These are phyloP conservation scores for Molossus alvarezi DNA, from an alignment of 2,797 vertebrate species.

Conservation along the genomic window DNA sequence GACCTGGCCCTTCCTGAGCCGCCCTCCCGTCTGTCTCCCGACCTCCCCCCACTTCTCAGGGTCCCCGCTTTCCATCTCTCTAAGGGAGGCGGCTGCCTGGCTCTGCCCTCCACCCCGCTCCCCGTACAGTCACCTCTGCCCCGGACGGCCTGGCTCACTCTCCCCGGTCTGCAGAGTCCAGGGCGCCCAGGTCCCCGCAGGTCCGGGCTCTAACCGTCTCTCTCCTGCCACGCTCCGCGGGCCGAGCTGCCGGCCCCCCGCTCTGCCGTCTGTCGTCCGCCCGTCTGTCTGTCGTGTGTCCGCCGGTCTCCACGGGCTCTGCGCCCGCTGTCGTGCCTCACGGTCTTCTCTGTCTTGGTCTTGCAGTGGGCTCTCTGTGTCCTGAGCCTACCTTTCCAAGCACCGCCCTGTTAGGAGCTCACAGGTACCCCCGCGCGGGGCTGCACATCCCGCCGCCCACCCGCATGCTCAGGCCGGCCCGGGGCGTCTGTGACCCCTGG, in stretches of 20 bases:
- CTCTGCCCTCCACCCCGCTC: neutral
- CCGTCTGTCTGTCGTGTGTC: conserved; percentile 78
- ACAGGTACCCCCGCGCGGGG: conserved; percentile 93
- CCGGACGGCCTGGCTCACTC: neutral
- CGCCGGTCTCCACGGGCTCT: conserved; percentile 72
- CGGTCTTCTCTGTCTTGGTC: conserved; percentile 94
- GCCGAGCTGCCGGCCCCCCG: neutral
- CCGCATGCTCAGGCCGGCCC: conserved; percentile 94
- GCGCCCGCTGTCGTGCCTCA: conserved; percentile 85
- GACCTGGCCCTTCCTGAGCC: neutral
- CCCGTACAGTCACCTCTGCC: neutral
- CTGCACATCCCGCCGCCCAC: conserved; percentile 93
- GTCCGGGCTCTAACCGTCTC: neutral
- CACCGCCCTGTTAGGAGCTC: conserved; percentile 95
- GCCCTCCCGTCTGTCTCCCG: fast-evolving
- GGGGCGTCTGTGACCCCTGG: conserved; percentile 85
- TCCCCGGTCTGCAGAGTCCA: neutral
- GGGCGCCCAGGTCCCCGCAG: neutral
- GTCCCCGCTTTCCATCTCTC: fast-evolving
- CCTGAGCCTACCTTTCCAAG: conserved; percentile 95
- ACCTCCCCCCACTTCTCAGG: neutral
- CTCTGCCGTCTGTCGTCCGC: neutral
- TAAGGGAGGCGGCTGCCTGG: neutral
- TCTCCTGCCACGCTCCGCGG: neutral
- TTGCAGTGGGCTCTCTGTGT: conserved; percentile 98